Conservation (phyloP, 1,140 invertebrate species). For the Ostrea edulis region DNA sequence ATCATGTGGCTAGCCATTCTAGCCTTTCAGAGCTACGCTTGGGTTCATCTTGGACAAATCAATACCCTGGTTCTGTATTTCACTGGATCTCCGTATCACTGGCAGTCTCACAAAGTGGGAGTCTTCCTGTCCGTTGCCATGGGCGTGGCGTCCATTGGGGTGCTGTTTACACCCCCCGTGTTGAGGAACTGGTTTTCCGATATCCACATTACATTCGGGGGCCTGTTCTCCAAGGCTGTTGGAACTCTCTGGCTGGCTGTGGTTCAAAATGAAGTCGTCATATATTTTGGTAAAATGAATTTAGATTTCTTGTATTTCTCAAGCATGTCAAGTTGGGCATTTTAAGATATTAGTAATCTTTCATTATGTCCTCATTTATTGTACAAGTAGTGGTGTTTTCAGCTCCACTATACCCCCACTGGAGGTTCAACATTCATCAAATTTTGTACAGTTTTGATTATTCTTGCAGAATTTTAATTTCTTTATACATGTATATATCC, state of each 20-base stretch:
- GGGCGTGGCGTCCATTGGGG: conserved; percentile 72
- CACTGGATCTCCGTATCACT: conserved; percentile 68
- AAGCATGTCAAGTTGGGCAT: too few species aligned
- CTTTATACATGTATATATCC: too few species aligned
- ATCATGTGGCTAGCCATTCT: conserved; percentile 74
- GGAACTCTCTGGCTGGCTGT: conserved; percentile 76
- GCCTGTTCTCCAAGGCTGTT: conserved; percentile 74
- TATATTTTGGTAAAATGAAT: conserved; percentile 72
- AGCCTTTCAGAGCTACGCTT: conserved; percentile 74
- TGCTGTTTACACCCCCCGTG: conserved; percentile 67
- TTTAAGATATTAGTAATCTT: too few species aligned
- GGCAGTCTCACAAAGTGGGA: conserved; percentile 71
- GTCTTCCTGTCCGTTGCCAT: conserved; percentile 73
- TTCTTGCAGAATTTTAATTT: too few species aligned
- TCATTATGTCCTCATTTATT: too few species aligned
- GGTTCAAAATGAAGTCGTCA: conserved; percentile 70
- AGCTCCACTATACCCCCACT: too few species aligned
- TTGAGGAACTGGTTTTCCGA: conserved; percentile 70
- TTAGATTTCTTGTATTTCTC: conserved; percentile 43
- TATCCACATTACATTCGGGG: conserved; percentile 70
- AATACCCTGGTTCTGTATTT: conserved; percentile 74
- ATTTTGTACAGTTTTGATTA: too few species aligned
- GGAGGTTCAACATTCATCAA: too few species aligned
- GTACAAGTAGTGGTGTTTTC: too few species aligned
- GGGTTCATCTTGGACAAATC: conserved; percentile 75